A percentile compares a stretch with the other conserved stretches of the same genome.
Conservation (phyloP, 2,888 invertebrate genomes). For the Notocelia uddmanniana region DNA sequence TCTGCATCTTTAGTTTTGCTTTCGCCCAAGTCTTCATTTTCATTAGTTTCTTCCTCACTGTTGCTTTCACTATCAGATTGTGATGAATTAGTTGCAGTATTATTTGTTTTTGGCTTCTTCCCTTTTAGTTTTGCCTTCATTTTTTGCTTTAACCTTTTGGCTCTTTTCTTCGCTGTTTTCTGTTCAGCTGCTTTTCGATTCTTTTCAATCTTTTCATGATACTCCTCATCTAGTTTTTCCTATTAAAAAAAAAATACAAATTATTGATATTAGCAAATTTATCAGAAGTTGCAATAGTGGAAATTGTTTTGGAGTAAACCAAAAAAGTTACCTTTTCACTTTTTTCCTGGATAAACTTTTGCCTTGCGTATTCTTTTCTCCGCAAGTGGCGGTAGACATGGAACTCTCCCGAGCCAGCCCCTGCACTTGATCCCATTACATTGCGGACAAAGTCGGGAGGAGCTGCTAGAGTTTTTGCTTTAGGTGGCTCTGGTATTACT, state of each 20-base stretch:
- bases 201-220: conserved; percentile 91
- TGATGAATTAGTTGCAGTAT: conserved; percentile 60
- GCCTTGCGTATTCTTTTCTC: conserved; percentile 97
- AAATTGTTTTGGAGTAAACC: background rate
- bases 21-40: conserved; percentile 53
- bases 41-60: conserved; percentile 57
- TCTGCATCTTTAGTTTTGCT: conserved; percentile 53
- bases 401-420: conserved; percentile 99
- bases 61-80: conserved; percentile 66
- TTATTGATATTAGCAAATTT: background rate
- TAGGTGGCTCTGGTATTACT: conserved; percentile 93
- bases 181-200: conserved; percentile 90
- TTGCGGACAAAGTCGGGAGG: conserved; percentile 98
- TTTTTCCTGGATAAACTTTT: conserved; percentile 96
- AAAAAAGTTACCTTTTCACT: conserved; percentile 90
- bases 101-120: conserved; percentile 73
- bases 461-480: conserved; percentile 90
- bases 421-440: conserved; percentile 99
- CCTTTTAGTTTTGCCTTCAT: conserved; percentile 71
- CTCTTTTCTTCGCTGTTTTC: conserved; percentile 95
- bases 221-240: conserved; percentile 94
- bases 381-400: conserved; percentile 98
- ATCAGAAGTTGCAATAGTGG: background rate
- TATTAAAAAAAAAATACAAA: conserved; percentile 68
- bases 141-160: conserved; percentile 94